Evolutionary conservation across 2,113 vertebrate species (phyloP), one percentile per base, ranked within the genome.

Genomic region (Xiphias gladius): DNA sequence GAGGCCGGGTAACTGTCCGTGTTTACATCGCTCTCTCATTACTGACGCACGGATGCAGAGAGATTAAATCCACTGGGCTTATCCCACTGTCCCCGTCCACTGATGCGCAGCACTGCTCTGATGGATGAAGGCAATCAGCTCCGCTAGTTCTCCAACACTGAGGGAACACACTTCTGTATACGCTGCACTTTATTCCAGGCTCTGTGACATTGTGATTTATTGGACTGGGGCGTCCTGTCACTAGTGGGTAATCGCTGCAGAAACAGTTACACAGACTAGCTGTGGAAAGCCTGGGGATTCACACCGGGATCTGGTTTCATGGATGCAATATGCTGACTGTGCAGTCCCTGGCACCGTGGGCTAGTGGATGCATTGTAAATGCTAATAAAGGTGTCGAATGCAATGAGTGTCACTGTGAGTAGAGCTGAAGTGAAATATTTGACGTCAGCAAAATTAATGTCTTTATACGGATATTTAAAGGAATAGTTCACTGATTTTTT

Each of bases 161-260:
- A 59, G 87, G 78, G 81, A 84, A 79, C 78, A 41, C 79, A 61
- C 86, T 70, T 67, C 65, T 80, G 78, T 85, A 14, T 41, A 69
- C 28, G 66, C 84, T 50, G 63, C 63, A 71, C 69, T 74, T 80
- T 82, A 75, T 76, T 22, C 74, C 24, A 39, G 76, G 66, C 26
- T 10, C 57, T 66, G 50, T 64, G 82, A 79, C 82, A 52, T 57
- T 30, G 73, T 90, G 92, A 92, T 92, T 91, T 90, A 91, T 93
- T 80, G 70, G 28, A 37, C 73, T n/a, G 82, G 68, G 80, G 84
- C 24, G 19, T 64, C 22, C 75, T 64, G 58, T 59, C 63, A 48
- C 63, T 39, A 19, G 46, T 43, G 58, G 54, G 22, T 55, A 46
- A 79, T 55, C 30, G n/a, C 61, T 62, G 63, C 73, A 73, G 57